These are phyloP conservation scores for Heliothis peltigera DNA, from an alignment of 2,888 invertebrate genomes.

Conservation along the genomic window DNA sequence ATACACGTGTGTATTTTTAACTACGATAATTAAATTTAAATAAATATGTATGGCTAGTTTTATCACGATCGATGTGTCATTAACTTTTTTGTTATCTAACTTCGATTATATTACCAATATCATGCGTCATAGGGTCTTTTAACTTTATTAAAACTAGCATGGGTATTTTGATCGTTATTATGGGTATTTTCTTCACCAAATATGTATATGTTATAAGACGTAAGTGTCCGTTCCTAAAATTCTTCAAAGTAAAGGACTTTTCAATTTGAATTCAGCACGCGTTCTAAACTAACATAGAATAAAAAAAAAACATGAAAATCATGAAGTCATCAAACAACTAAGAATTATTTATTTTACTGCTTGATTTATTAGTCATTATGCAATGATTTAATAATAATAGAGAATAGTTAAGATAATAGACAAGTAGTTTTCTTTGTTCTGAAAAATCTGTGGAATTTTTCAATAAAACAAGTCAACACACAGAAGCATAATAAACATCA, in stretches of 20 bases:
- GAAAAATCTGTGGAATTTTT: constrained; percentile 9
- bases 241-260: too few species aligned
- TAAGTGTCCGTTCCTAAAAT: neutral
- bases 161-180: neutral
- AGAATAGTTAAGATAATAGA: too few species aligned
- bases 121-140: neutral
- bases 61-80: constrained; percentile 7
- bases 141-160: neutral
- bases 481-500: neutral
- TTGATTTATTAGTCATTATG: too few species aligned
- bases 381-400: too few species aligned
- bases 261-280: too few species aligned
- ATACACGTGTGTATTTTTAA: neutral
- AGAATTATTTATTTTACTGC: too few species aligned
- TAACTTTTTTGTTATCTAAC: constrained; percentile 15
- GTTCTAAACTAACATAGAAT: too few species aligned
- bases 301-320: too few species aligned
- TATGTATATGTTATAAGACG: too few species aligned
- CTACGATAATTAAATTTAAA: neutral
- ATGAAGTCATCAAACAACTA: too few species aligned
- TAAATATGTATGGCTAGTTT: neutral
- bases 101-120: constrained; percentile 2
- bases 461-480: constrained; percentile 13
- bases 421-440: constrained; percentile 14
- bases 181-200: too few species aligned